phyloP scores from a whole-genome alignment of 2,888 invertebrate species.

The Parnassius apollo region DNA sequence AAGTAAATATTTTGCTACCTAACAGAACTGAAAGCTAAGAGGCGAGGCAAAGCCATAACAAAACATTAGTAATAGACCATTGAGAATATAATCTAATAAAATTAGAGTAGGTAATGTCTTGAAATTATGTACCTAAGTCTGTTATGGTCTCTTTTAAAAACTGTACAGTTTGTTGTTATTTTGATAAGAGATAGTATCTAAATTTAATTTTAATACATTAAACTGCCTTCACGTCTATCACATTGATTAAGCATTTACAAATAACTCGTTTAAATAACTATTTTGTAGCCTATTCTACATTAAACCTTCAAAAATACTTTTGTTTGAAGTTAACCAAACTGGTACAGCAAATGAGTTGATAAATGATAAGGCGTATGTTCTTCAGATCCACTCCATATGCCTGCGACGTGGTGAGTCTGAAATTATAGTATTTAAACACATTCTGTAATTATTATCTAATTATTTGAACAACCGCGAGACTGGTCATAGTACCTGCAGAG shows the following conservation, averaged over 20 bases:
- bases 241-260: conserved; percentile 14
- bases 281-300: conserved; percentile 16
- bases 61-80: no score
- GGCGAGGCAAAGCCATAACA: no score
- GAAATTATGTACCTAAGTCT: no score
- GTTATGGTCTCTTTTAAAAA: background rate
- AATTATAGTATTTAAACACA: conserved; percentile 18
- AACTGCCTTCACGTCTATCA: background rate
- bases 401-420: conserved; percentile 16
- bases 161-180: background rate
- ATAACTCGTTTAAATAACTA: conserved; percentile 9
- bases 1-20: no score
- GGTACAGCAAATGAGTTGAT: conserved; percentile 11
- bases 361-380: conserved; percentile 29
- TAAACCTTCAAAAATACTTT: conserved; percentile 18
- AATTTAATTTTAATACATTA: background rate
- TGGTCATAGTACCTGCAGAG: no score
- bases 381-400: conserved; percentile 5
- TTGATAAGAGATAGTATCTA: background rate
- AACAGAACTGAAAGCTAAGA: no score
- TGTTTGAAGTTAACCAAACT: conserved; percentile 15
- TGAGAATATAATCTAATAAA: no score
- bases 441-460: background rate
- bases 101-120: no score
- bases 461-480: no score